Conservation (phyloP, 2,888 invertebrate species). For the Pomacea canaliculata region DNA sequence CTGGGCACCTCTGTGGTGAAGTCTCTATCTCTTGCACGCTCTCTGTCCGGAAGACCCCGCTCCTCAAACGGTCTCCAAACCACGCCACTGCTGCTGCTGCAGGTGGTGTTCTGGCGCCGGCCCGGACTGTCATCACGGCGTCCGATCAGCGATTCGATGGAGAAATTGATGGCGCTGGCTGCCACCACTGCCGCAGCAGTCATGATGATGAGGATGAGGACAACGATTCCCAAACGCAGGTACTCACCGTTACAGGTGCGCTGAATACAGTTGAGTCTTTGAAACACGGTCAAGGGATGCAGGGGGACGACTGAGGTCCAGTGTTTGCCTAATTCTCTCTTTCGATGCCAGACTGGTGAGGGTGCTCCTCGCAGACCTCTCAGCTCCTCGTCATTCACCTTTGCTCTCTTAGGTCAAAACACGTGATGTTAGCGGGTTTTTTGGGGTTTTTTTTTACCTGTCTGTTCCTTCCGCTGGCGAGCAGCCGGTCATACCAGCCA, state of each 20-base stretch:
- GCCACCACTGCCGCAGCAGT: conserved; percentile 26
- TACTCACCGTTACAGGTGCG: not conserved
- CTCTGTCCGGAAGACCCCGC: not conserved
- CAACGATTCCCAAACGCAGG: too few species aligned
- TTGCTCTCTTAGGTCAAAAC: too few species aligned
- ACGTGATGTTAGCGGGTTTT: too few species aligned
- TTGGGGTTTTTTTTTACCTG: too few species aligned
- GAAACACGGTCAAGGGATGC: too few species aligned
- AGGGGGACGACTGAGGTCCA: too few species aligned
- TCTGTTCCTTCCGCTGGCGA: not conserved
- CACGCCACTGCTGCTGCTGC: not conserved
- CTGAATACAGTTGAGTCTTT: too few species aligned
- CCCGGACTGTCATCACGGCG: conserved; percentile 22
- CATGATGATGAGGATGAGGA: conserved; percentile 8
- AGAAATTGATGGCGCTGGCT: conserved; percentile 34
- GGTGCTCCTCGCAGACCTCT: too few species aligned
- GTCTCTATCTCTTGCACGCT: conserved; percentile 10
- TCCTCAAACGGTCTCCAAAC: not conserved
- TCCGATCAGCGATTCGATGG: conserved; percentile 39
- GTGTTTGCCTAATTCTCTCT: too few species aligned
- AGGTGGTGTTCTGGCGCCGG: not conserved
- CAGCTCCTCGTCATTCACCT: too few species aligned
- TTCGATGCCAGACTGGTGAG: too few species aligned
- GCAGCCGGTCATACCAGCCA: conserved; percentile 7
- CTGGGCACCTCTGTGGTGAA: conserved; percentile 8